Conservation (phyloP, 2,888 invertebrate species). For the Adelognathus sp. region DNA sequence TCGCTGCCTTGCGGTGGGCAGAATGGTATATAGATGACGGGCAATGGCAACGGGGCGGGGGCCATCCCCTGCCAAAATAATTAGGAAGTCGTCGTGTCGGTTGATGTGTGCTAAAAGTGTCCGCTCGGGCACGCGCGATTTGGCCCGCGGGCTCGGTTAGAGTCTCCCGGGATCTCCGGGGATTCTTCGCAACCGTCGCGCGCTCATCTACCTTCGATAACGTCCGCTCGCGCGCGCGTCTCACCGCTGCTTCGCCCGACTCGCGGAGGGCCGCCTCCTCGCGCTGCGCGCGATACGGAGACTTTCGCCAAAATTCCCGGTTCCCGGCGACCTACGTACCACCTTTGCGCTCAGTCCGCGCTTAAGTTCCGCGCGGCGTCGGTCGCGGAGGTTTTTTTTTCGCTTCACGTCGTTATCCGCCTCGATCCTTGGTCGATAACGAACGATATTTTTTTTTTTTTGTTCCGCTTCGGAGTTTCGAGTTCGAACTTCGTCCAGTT, state of each 20-base stretch:
- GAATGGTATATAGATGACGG: neutral
- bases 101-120: constrained; percentile 85
- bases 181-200: constrained; percentile 80
- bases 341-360: constrained; percentile 55
- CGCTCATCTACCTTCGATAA: constrained; percentile 33
- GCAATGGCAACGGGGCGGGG: constrained; percentile 35
- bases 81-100: constrained; percentile 87
- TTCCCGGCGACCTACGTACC: constrained; percentile 56
- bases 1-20: no score
- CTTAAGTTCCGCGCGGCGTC: constrained; percentile 40
- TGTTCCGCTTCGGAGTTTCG: no score
- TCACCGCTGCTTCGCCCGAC: neutral
- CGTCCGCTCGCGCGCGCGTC: neutral
- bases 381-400: no score
- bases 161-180: constrained; percentile 79
- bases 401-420: neutral
- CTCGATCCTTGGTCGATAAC: constrained; percentile 2
- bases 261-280: neutral
- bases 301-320: constrained; percentile 42
- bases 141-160: constrained; percentile 78
- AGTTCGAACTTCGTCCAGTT: no score
- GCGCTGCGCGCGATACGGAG: no score
- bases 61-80: constrained; percentile 87
- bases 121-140: constrained; percentile 83
- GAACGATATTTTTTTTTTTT: neutral